These are phyloP conservation scores for Muscicapa adusta DNA, from an alignment of 2,113 vertebrate genomes.

Conservation along the genomic window DNA sequence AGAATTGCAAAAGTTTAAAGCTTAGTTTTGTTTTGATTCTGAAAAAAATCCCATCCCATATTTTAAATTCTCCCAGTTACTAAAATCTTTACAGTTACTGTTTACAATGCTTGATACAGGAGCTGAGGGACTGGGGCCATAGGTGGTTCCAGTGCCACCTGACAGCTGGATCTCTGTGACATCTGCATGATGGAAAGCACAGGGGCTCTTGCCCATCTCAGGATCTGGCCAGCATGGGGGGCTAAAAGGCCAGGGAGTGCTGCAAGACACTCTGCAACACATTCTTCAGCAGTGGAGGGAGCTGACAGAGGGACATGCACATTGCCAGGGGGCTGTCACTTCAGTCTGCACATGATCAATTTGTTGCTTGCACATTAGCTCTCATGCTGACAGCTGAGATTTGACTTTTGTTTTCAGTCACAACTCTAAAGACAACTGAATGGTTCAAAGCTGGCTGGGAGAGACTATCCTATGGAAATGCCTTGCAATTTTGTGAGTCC, in stretches of 20 bases:
- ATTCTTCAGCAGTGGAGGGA: neutral
- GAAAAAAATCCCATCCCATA: fast-evolving
- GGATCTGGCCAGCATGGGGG: neutral
- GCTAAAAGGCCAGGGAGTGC: fast-evolving
- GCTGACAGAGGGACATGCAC: neutral
- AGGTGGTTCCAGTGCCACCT: neutral
- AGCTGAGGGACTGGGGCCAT: neutral
- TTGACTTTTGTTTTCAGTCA: neutral
- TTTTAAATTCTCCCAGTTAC: neutral
- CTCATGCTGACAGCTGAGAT: neutral
- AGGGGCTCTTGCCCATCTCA: neutral
- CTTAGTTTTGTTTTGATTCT: neutral
- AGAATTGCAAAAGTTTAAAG: neutral
- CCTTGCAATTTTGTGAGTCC: neutral
- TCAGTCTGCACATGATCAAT: neutral
- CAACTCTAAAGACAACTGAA: neutral
- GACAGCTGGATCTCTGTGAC: neutral
- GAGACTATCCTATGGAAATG: neutral
- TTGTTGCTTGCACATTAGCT: neutral
- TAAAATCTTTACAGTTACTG: neutral
- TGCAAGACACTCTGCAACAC: fast-evolving
- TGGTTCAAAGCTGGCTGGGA: neutral
- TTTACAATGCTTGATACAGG: neutral
- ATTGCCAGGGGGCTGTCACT: neutral
- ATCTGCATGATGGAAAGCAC: neutral